Evolutionary conservation across 2,113 vertebrate species (phyloP), one percentile per base, ranked within the genome.

Genomic region (Cairina moschata): DNA sequence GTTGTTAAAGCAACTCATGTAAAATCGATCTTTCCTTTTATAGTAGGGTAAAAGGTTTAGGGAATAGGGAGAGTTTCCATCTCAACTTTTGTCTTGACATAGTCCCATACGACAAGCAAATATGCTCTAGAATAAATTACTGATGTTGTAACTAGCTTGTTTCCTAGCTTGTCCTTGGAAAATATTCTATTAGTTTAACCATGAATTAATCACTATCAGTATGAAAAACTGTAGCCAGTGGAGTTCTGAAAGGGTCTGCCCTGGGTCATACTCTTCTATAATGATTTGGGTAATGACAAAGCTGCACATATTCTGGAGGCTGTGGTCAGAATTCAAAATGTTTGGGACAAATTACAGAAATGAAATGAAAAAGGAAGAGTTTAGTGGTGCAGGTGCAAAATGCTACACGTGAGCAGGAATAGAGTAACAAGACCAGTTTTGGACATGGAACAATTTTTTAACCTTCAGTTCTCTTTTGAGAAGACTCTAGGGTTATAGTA

Each of bases 371-470:
- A 86, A 40, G 36, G 54, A 90, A 78, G 31, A 50, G 22, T n/a
- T 88, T 62, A 28, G n/a, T 42, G 26, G 6, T 73, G 58, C 80
- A 89, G 89, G 88, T 91, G 74, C 66, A 82, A 93, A 95, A 89
- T 44, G 29, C 36, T 68, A 44, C 21, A 12, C 44, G 16, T 1
- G 3, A 91, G 62, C 42, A 92, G 48, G 68, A 93, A 91, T 18
- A 91, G 25, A 83, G 83, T n/a, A 74, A 59, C 63, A 42, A 65
- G 69, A 93, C 15, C 4, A 60, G 9, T 82, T 15, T 79, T 77
- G 42, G 66, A 93, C 38, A 40, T 65, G 69, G 56, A 96, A 84
- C 80, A 95, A 83, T 82, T 60, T 86, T 95, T 97, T 91, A 86
- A 66, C 83, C 71, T 65, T 38, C 88, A 95, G 80, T 86, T 92